phyloP scores from a whole-genome alignment of 2,888 invertebrate species.

The Oscheius sp. region DNA sequence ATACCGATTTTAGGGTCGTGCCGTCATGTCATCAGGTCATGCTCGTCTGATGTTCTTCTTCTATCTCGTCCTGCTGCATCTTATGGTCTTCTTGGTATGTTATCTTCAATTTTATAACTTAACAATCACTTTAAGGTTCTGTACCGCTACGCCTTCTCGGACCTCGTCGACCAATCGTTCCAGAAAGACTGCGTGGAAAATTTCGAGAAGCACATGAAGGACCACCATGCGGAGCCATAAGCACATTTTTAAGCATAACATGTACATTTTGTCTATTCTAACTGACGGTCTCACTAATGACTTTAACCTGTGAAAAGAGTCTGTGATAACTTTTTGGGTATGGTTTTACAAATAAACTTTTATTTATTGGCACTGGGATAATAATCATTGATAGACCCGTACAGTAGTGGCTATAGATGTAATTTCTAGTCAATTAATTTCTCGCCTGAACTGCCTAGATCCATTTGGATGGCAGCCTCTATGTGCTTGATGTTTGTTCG shows the following conservation, averaged over 20 bases:
- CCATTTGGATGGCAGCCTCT: constrained; percentile 17
- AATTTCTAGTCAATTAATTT: constrained; percentile 19
- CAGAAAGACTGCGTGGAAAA: constrained; percentile 72
- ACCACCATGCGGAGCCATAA: constrained; percentile 43
- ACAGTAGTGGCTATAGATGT: not conserved
- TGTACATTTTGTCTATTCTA: no score
- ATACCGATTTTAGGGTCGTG: constrained; percentile 74
- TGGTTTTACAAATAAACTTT: not conserved
- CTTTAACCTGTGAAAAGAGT: not conserved
- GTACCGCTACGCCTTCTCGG: constrained; percentile 76
- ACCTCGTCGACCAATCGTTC: constrained; percentile 74
- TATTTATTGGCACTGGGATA: constrained; percentile 8
- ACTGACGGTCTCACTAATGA: constrained; percentile 1
- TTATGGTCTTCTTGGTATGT: constrained; percentile 76
- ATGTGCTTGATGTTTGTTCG: constrained; percentile 21
- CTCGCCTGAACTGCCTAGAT: constrained; percentile 21
- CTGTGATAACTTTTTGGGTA: not conserved
- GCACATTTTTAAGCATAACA: not conserved
- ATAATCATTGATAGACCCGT: not conserved
- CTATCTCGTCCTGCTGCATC: constrained; percentile 76
- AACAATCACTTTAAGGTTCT: constrained; percentile 68
- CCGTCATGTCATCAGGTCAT: constrained; percentile 76
- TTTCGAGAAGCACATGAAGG: constrained; percentile 58
- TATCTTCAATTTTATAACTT: not conserved
- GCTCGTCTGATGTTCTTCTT: constrained; percentile 76